Evolutionary conservation across 2,113 vertebrate genomes (phyloP), one percentile per base, ranked within the genome.

Genomic region (Danionella cerebrum): DNA sequence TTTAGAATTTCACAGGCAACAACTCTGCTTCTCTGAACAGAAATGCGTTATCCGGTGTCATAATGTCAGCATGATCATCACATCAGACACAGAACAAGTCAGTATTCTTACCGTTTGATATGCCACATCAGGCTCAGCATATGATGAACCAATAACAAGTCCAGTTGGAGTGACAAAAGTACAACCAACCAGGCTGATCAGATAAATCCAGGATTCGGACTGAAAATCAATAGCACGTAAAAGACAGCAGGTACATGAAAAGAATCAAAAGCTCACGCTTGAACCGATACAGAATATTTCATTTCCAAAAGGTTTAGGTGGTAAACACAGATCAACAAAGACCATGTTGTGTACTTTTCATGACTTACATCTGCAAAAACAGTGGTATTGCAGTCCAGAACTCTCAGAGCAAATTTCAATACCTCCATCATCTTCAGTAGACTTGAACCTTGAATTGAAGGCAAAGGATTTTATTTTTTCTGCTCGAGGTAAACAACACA

Each of bases 351-450:
- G 29, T 31, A 4, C 29, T 31, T 31, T 18, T 5, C 35, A 42
- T 31, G n/a, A 33, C 4, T 2, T 63, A 89, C 88, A 27, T 87
- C 74, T 6, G 7, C 12, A 63, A 67, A 79, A 22, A 85, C 77
- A 1, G 31, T 44, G 1, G 19, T 11, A 55, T 79, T 84, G 66
- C 48, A 76, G 27, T 44, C 73, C 41, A 83, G 73, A 58, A 78
- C 77, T 39, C 70, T 74, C 53, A 88, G 72, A 1, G 77, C 82
- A 70, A 86, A 88, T 75, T 76, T 84, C 4, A 90, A 72, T 58
- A 86, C 74, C 21, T 73, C 73, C 1, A n/a, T 11, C 4, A 7
- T 50, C 11, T 70, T 80, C 67, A 84, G 64, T 0, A 80, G 11
- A 18, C 2, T 55, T 12, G 9, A 42, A n/a, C 41, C 68, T 48